A percentile compares a stretch with the other conserved stretches of the same genome.
Conservation (phyloP, 2,888 invertebrate species). For the Platyscelio sp. region DNA sequence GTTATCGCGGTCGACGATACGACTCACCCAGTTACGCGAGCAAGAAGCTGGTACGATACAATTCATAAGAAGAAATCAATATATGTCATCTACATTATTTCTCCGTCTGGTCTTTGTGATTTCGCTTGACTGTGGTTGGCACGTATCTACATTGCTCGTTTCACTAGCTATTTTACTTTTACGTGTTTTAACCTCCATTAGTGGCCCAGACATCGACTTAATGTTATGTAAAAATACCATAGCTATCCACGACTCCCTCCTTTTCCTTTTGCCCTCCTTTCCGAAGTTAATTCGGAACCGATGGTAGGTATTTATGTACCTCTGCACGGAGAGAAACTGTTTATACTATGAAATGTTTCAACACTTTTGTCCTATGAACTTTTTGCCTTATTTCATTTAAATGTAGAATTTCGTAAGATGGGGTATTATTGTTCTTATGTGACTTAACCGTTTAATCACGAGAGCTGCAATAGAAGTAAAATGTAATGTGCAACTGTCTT, state of each 20-base stretch:
- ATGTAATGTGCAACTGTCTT: too few species aligned
- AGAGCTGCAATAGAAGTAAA: too few species aligned
- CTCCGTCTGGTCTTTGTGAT: slow-evolving; percentile 32
- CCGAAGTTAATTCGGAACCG: slow-evolving; percentile 57
- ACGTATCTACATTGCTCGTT: slow-evolving; percentile 19
- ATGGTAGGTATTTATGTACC: slow-evolving; percentile 78
- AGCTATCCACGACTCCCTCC: slow-evolving; percentile 65
- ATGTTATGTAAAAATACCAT: slow-evolving; percentile 83
- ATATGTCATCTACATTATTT: slow-evolving; percentile 62
- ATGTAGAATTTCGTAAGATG: too few species aligned
- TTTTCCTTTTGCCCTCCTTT: slow-evolving; percentile 51
- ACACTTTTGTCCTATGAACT: too few species aligned
- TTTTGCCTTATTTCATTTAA: too few species aligned
- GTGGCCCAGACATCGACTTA: slow-evolving; percentile 78
- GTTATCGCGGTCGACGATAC: too few species aligned
- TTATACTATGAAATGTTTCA: too few species aligned
- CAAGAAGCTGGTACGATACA: slow-evolving; percentile 14
- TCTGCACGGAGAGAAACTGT: too few species aligned
- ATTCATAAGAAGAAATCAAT: slow-evolving; percentile 50
- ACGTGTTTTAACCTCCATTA: slow-evolving; percentile 83
- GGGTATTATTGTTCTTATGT: too few species aligned
- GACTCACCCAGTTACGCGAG: slow-evolving; percentile 39
- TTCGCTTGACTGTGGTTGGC: slow-evolving; percentile 23
- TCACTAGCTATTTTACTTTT: slow-evolving; percentile 61
- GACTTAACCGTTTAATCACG: too few species aligned